Evolutionary conservation across 1,140 invertebrate genomes (phyloP).

Genomic region (Drosophila pachea): DNA sequence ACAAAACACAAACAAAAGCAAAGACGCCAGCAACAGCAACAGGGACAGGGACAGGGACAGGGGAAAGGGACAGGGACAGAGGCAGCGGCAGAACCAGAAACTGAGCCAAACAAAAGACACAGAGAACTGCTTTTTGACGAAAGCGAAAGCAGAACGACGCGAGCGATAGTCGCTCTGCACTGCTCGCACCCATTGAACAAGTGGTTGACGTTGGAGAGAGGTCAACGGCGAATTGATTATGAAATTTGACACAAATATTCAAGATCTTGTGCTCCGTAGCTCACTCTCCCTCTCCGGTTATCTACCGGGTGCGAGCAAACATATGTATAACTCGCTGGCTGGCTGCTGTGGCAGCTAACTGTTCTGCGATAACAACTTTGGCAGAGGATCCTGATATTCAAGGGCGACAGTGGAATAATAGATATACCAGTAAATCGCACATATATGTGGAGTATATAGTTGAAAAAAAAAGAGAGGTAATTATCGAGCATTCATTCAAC

Average conservation of each 20-base stretch:
- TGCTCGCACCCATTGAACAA: slow-evolving; percentile 30
- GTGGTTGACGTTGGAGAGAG: slow-evolving; percentile 55
- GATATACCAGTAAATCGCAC: not conserved
- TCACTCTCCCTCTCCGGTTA: no score
- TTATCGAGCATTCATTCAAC: not conserved
- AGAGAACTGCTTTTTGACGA: slow-evolving; percentile 55
- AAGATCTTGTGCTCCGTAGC: slow-evolving; percentile 13
- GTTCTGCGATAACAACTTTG: not conserved
- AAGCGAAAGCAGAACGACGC: slow-evolving; percentile 51
- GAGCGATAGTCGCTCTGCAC: slow-evolving; percentile 19
- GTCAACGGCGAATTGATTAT: slow-evolving; percentile 43
- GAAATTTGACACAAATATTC: slow-evolving; percentile 37
- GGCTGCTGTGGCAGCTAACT: not conserved
- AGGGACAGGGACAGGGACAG: no score
- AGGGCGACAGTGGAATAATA: not conserved
- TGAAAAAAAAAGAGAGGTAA: not conserved
- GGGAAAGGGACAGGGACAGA: no score
- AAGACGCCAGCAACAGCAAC: no score
- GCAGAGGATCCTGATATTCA: no score
- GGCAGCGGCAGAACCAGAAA: slow-evolving; percentile 7
- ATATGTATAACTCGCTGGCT: not conserved
- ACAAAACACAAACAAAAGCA: slow-evolving; percentile 15
- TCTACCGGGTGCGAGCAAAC: not conserved
- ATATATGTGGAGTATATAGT: not conserved
- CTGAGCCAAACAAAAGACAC: slow-evolving; percentile 32